Conservation (phyloP, 2,888 invertebrate genomes). For the Polydrusus tereticollis region DNA sequence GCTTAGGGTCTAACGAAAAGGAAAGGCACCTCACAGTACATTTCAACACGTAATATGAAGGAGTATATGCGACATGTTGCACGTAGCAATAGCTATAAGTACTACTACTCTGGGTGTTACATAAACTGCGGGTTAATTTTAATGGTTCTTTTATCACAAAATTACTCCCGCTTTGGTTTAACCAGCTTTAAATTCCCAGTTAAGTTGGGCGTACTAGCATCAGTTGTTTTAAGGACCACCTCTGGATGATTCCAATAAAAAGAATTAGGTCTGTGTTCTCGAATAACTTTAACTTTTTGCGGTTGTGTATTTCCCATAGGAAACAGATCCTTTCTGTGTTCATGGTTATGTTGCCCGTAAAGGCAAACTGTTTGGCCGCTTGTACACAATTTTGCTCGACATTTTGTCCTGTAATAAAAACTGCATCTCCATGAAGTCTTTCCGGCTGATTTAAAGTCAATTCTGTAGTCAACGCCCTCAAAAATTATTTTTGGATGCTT, state of each 20-base stretch:
- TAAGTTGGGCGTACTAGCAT: not conserved
- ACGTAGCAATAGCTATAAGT: too few species aligned
- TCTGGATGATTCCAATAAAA: not conserved
- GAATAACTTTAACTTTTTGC: constrained; percentile 35
- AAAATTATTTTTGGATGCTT: constrained; percentile 56
- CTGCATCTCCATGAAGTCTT: constrained; percentile 56
- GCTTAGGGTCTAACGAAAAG: too few species aligned
- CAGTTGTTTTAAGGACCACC: constrained; percentile 1
- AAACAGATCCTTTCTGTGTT: constrained; percentile 23
- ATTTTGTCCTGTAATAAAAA: constrained; percentile 52
- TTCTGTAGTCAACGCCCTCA: constrained; percentile 52
- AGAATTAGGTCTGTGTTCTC: constrained; percentile 1
- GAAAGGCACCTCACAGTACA: too few species aligned
- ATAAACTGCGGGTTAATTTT: too few species aligned
- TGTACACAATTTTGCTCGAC: constrained; percentile 51
- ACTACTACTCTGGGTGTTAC: too few species aligned
- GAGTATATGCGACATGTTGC: too few species aligned
- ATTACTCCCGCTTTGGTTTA: too few species aligned
- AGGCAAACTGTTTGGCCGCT: constrained; percentile 47
- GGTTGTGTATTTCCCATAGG: constrained; percentile 32
- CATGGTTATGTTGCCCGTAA: constrained; percentile 54
- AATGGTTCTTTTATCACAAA: too few species aligned
- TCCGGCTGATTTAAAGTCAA: constrained; percentile 50
- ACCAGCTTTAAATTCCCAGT: too few species aligned
- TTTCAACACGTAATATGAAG: too few species aligned